These are phyloP conservation scores for Orthonychiurus folsomi DNA, from an alignment of 2,888 invertebrate genomes.

Conservation along the genomic window DNA sequence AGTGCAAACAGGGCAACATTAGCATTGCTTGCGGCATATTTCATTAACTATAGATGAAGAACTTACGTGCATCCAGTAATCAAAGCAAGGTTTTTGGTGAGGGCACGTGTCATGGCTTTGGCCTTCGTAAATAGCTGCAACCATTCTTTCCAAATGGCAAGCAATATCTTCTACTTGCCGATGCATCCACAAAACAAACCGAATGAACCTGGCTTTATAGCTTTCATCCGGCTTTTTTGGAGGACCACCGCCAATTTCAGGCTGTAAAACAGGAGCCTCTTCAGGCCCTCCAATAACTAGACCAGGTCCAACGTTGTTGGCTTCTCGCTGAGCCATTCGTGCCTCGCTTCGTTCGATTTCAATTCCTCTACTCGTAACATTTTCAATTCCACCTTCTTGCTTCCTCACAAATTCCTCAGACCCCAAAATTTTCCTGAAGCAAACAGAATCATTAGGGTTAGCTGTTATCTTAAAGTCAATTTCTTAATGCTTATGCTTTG, in stretches of 20 bases:
- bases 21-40: no score
- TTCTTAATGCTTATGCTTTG: slow-evolving; percentile 1
- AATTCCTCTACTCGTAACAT: slow-evolving; percentile 11
- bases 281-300: slow-evolving; percentile 23
- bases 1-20: not conserved
- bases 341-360: slow-evolving; percentile 13
- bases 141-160: slow-evolving; percentile 37
- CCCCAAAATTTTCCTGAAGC: slow-evolving; percentile 39
- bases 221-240: slow-evolving; percentile 27
- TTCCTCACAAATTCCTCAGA: slow-evolving; percentile 33
- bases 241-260: not conserved
- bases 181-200: slow-evolving; percentile 40
- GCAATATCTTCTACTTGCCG: slow-evolving; percentile 38
- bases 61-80: slow-evolving; percentile 39
- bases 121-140: slow-evolving; percentile 38
- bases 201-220: slow-evolving; percentile 33
- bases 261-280: slow-evolving; percentile 13
- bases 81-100: slow-evolving; percentile 36
- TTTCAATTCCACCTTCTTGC: slow-evolving; percentile 10
- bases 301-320: slow-evolving; percentile 18
- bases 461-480: no score
- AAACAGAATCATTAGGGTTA: no score
- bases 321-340: slow-evolving; percentile 17
- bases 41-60: no score
- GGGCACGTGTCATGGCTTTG: slow-evolving; percentile 38